Percentiles rank a stretch among this genome's conserved stretches.
phyloP scores from a whole-genome alignment of 1,140 invertebrate species.

The Pogonognathellus flavescens region DNA sequence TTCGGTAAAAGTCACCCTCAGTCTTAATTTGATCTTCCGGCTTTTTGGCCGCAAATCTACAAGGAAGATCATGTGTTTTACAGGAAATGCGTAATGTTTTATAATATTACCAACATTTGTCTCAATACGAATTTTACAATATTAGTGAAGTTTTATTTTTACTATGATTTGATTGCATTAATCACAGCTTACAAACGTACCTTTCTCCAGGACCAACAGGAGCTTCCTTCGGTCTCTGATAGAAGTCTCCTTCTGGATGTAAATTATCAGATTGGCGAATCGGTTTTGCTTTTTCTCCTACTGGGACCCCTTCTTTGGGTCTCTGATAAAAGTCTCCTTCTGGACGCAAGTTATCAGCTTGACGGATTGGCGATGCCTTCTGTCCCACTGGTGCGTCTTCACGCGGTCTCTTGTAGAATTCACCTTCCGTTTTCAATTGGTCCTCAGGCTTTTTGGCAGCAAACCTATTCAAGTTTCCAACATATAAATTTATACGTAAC shows the following conservation, averaged over 20 bases:
- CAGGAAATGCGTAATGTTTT: too few relatives aligned
- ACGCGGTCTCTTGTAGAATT: too few relatives aligned
- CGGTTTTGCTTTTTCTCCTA: slow-evolving; percentile 11
- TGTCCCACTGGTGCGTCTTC: slow-evolving; percentile 68
- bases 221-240: slow-evolving; percentile 48
- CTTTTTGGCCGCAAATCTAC: slow-evolving; percentile 47
- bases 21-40: slow-evolving; percentile 67
- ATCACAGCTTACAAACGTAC: too few relatives aligned
- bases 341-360: slow-evolving; percentile 70
- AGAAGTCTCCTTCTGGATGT: slow-evolving; percentile 64
- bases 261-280: slow-evolving; percentile 63
- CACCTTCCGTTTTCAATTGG: too few relatives aligned
- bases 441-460: too few relatives aligned
- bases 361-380: slow-evolving; percentile 70
- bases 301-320: neutral
- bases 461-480: too few relatives aligned
- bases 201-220: slow-evolving; percentile 66
- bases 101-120: too few relatives aligned
- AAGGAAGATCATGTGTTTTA: too few relatives aligned
- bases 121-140: too few relatives aligned
- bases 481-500: too few relatives aligned
- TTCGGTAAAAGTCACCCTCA: slow-evolving; percentile 63
- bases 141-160: too few relatives aligned
- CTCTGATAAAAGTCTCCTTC: slow-evolving; percentile 59
- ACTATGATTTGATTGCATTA: too few relatives aligned